Evolutionary conservation across 35 echinoderm and acorn worm genomes (phyloP).

Genomic region (Apostichopus parvimensis): DNA sequence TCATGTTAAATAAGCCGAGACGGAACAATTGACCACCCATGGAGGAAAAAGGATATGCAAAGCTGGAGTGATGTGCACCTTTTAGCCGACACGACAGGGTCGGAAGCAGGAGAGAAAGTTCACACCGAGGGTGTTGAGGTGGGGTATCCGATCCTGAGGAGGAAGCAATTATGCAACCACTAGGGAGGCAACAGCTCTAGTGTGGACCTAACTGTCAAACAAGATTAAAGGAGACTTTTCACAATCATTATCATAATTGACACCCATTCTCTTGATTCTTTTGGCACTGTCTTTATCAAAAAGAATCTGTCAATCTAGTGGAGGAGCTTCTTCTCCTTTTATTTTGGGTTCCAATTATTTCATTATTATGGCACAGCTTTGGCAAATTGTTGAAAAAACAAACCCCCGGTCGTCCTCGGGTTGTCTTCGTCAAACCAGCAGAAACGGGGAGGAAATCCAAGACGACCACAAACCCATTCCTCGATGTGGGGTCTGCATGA

Average conservation of each 20-base stretch:
- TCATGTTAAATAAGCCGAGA: conserved; percentile 17
- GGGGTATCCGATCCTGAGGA: neutral
- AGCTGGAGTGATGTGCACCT: conserved; percentile 40
- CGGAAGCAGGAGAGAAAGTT: neutral
- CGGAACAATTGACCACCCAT: conserved; percentile 51
- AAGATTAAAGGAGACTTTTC: neutral
- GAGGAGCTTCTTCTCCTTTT: neutral
- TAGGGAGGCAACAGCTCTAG: conserved; percentile 13
- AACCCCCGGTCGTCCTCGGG: neutral
- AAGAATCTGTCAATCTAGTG: conserved; percentile 10
- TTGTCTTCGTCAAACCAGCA: neutral
- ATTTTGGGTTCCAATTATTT: conserved; percentile 19
- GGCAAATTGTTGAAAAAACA: neutral
- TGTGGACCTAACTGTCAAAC: conserved; percentile 13
- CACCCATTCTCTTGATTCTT: neutral
- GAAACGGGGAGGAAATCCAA: neutral
- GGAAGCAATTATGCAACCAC: conserved; percentile 31
- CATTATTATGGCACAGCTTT: conserved; percentile 12
- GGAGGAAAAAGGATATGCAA: conserved; percentile 27
- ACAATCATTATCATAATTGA: too few relatives aligned
- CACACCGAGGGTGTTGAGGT: conserved; percentile 35
- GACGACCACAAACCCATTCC: neutral
- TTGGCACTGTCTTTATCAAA: neutral
- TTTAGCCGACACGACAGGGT: conserved; percentile 21
- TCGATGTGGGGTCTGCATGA: conserved; percentile 13